Percentiles rank a stretch among this genome's conserved stretches.
Conservation (phyloP, 1,140 invertebrate species). For the Formica exsecta region DNA sequence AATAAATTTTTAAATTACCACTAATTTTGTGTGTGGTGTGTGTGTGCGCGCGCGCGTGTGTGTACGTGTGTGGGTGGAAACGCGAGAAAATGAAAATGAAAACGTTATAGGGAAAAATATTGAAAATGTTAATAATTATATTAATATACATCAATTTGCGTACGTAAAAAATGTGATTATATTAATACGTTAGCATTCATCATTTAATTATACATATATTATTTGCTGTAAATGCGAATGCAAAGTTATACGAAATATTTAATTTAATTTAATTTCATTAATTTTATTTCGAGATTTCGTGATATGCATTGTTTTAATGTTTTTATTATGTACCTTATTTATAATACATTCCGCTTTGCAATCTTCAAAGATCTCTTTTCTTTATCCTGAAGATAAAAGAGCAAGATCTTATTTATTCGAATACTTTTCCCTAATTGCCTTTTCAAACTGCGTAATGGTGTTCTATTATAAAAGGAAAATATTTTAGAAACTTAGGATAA, state of each 20-base stretch:
- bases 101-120: neutral
- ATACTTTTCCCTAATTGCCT: slow-evolving; percentile 30
- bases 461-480: neutral
- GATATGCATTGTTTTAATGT: neutral
- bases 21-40: neutral
- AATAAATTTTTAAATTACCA: slow-evolving; percentile 43
- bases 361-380: neutral
- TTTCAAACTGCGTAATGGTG: slow-evolving; percentile 13
- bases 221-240: slow-evolving; percentile 21
- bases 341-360: slow-evolving; percentile 18
- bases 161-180: slow-evolving; percentile 12
- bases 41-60: neutral
- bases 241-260: slow-evolving; percentile 26
- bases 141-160: slow-evolving; percentile 33
- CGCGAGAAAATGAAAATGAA: neutral
- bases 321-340: neutral
- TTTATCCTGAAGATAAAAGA: neutral
- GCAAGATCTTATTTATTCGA: slow-evolving; percentile 16
- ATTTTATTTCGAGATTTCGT: neutral
- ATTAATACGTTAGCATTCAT: slow-evolving; percentile 30
- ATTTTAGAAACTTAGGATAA: neutral
- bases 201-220: slow-evolving; percentile 22
- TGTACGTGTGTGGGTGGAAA: neutral
- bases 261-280: slow-evolving; percentile 47
- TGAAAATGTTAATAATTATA: slow-evolving; percentile 22